Conservation (phyloP, 2,797 vertebrate genomes). For the Silurus aristotelis region DNA sequence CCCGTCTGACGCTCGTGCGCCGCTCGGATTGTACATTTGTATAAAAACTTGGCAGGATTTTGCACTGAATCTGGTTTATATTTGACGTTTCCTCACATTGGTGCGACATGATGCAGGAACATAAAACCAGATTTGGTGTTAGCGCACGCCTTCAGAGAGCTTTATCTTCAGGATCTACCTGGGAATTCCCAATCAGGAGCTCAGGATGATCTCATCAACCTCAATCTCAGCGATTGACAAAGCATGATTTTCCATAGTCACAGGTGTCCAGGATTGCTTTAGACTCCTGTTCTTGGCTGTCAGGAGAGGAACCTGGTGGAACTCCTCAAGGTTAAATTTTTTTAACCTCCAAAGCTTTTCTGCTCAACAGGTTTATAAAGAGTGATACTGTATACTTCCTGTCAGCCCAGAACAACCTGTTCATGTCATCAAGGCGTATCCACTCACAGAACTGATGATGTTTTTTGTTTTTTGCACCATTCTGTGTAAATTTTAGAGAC, state of each 20-base stretch:
- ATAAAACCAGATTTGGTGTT: too few relatives aligned
- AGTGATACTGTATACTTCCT: not conserved
- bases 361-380: too few relatives aligned
- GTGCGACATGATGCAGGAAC: not conserved
- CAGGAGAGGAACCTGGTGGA: too few relatives aligned
- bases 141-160: not conserved
- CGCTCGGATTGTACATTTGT: conserved; percentile 46
- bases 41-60: conserved; percentile 50
- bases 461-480: not conserved
- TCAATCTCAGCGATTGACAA: not conserved
- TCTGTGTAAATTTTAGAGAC: not conserved
- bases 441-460: not conserved
- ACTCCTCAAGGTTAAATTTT: too few relatives aligned
- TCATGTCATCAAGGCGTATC: not conserved
- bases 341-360: too few relatives aligned
- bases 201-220: not conserved
- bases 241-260: too few relatives aligned
- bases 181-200: not conserved
- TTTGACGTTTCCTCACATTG: conserved; percentile 43
- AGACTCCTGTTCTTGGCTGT: too few relatives aligned
- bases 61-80: conserved; percentile 59
- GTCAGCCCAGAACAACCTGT: too few relatives aligned
- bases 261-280: too few relatives aligned
- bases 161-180: not conserved
- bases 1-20: conserved; percentile 56